Evolutionary conservation across 2,113 vertebrate genomes (phyloP).

Genomic region (Hippocampus comes): DNA sequence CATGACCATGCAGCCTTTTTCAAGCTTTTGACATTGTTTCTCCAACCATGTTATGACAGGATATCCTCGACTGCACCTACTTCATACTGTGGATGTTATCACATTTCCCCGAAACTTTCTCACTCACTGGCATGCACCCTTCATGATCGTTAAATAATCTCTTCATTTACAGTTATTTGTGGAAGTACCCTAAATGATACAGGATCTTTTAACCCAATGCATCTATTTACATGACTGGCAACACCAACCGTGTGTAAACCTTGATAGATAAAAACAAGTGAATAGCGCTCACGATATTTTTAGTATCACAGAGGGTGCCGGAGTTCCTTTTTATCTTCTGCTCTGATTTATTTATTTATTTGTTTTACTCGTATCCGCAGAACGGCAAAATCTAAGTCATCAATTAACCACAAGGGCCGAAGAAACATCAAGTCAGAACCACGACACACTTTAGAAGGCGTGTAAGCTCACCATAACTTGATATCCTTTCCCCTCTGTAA

Average conservation of each 20-base stretch:
- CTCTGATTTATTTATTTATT: too few species aligned
- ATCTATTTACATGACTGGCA: neutral
- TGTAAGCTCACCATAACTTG: neutral
- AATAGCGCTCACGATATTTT: neutral
- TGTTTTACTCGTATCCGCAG: too few species aligned
- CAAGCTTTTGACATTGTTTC: constrained; percentile 1
- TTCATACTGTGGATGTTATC: constrained; percentile 29
- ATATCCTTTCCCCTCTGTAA: neutral
- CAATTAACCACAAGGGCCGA: neutral
- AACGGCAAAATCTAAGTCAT: neutral
- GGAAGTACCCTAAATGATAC: neutral
- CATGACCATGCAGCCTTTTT: neutral
- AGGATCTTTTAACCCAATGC: neutral
- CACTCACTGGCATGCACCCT: constrained; percentile 14
- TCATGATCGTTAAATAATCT: neutral
- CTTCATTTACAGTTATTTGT: neutral
- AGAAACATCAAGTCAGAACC: neutral
- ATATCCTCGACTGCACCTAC: constrained; percentile 49
- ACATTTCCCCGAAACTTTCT: constrained; percentile 38
- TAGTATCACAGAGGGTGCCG: neutral
- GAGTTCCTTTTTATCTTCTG: neutral
- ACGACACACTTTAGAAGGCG: neutral
- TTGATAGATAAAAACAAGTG: neutral
- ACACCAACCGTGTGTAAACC: neutral
- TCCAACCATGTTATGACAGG: constrained; percentile 48